Conservation (phyloP, 2,797 vertebrate genomes). For the Sebastes minor region DNA sequence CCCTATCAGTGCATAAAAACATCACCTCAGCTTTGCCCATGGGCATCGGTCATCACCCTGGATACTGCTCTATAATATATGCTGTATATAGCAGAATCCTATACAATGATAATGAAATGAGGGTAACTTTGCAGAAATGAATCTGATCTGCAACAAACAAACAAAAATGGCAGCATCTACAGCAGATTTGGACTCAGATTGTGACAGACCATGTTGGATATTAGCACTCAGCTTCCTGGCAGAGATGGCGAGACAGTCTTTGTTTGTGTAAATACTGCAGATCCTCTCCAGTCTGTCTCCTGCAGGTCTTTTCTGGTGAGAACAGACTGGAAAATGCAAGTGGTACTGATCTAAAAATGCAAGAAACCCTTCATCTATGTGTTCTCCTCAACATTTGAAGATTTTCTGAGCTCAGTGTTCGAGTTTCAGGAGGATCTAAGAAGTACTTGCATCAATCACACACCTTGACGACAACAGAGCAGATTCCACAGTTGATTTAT, state of each 20-base stretch:
- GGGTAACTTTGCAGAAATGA: not conserved
- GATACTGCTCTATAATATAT: not conserved
- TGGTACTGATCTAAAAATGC: not conserved
- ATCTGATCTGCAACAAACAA: not conserved
- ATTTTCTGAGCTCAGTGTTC: not conserved
- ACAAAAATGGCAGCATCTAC: conserved; percentile 5
- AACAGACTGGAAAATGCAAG: conserved; percentile 22
- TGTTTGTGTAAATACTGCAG: conserved; percentile 52
- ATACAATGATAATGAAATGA: not conserved
- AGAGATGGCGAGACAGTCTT: conserved; percentile 29
- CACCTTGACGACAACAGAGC: not conserved
- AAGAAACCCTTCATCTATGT: not conserved
- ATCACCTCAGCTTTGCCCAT: not conserved
- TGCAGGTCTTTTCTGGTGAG: conserved; percentile 9
- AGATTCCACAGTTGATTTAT: conserved; percentile 43
- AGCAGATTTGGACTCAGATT: conserved; percentile 12
- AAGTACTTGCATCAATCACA: conserved; percentile 2
- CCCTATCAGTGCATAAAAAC: not conserved
- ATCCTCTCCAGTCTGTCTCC: conserved; percentile 46
- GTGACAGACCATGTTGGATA: conserved; percentile 28
- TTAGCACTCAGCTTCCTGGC: conserved; percentile 29
- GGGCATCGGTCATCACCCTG: not conserved
- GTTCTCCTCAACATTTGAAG: not conserved
- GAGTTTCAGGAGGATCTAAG: not conserved
- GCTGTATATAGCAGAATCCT: not conserved